These are phyloP conservation scores for Cerastis rubricosa DNA, from an alignment of 2,888 invertebrate genomes.

Conservation along the genomic window DNA sequence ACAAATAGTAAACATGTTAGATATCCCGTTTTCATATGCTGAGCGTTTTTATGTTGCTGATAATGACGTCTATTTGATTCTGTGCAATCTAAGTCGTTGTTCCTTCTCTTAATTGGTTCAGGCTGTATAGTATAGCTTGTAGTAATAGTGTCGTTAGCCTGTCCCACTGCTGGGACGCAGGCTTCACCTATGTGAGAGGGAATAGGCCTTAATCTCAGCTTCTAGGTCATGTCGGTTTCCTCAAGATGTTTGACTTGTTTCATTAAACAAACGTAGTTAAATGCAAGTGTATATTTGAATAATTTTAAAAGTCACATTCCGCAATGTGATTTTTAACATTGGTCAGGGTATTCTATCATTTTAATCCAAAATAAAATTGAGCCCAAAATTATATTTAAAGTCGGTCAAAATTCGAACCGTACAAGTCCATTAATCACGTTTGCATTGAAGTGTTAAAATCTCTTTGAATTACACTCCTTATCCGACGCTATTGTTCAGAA, in stretches of 20 bases:
- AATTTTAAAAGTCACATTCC: neutral
- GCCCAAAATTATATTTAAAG: conserved; percentile 12
- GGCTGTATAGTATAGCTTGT: neutral
- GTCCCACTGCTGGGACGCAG: no score
- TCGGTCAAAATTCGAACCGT: conserved; percentile 10
- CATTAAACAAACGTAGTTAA: no score
- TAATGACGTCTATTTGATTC: no score
- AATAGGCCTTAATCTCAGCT: no score
- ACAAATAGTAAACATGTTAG: no score
- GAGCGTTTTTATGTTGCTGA: no score
- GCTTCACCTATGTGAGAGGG: no score
- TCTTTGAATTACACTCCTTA: conserved; percentile 59
- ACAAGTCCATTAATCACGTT: conserved; percentile 23
- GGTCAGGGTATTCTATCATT: neutral
- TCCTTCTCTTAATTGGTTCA: neutral
- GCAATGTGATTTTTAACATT: neutral
- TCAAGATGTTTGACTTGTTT: no score
- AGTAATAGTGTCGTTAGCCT: no score
- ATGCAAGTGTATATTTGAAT: no score
- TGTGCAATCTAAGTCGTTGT: neutral
- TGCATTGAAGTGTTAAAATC: conserved; percentile 63
- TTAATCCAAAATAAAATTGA: neutral
- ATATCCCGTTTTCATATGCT: no score
- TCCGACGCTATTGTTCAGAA: conserved; percentile 65
- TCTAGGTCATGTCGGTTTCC: no score